These are phyloP conservation scores for Prorops nasuta DNA, from an alignment of 1,140 invertebrate species.

Conservation along the genomic window DNA sequence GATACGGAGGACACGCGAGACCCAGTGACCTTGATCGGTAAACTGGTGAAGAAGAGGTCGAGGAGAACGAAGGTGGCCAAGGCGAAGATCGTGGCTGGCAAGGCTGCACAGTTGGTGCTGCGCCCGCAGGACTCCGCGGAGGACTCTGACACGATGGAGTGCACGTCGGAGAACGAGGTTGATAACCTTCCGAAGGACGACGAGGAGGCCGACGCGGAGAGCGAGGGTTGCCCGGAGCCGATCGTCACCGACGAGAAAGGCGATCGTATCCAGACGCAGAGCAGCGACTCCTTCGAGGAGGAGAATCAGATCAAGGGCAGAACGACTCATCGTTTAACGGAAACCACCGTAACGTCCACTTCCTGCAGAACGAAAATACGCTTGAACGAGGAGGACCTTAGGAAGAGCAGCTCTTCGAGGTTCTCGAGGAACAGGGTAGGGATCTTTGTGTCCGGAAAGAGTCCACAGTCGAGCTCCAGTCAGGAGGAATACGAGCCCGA, in stretches of 20 bases:
- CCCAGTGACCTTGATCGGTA: constrained; percentile 22
- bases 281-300: too few relatives aligned
- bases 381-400: constrained; percentile 44
- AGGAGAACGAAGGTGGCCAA: not conserved
- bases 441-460: too few relatives aligned
- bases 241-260: constrained; percentile 24
- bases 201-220: constrained; percentile 12
- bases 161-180: constrained; percentile 45
- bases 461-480: constrained; percentile 68
- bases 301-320: not conserved
- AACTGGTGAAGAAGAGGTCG: constrained; percentile 14
- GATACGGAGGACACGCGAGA: constrained; percentile 40
- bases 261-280: constrained; percentile 2
- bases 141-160: constrained; percentile 46
- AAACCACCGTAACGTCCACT: constrained; percentile 6
- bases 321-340: not conserved
- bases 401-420: constrained; percentile 44
- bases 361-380: constrained; percentile 27
- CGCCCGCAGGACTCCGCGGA: constrained; percentile 30
- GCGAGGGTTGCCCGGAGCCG: not conserved
- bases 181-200: constrained; percentile 45
- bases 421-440: too few relatives aligned
- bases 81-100: not conserved
- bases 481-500: constrained; percentile 68
- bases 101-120: not conserved